phyloP scores from a whole-genome alignment of 2,113 vertebrate genomes.

The Tragelaphus strepsiceros region DNA sequence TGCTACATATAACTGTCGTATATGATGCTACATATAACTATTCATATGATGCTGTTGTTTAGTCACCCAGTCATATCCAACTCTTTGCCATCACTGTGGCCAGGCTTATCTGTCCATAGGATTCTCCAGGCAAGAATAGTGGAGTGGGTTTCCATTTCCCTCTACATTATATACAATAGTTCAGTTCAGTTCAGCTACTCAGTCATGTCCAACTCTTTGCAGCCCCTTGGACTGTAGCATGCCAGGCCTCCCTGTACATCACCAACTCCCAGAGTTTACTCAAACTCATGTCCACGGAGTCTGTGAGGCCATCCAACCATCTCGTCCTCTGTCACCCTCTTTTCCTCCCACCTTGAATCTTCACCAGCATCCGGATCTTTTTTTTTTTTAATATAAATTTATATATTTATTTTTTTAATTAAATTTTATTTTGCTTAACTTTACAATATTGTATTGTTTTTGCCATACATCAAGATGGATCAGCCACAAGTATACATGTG shows the following conservation, averaged over 20 bases:
- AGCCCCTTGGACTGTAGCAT: fast-evolving
- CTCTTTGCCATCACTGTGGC: not conserved
- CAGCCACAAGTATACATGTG: too few relatives aligned
- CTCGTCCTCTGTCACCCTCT: not conserved
- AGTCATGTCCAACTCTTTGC: not conserved
- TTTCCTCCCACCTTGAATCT: not conserved
- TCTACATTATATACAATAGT: not conserved
- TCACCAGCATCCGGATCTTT: not conserved
- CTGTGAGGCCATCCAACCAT: not conserved
- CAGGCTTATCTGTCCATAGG: not conserved
- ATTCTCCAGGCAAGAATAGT: not conserved
- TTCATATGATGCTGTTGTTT: not conserved
- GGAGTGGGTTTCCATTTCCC: not conserved
- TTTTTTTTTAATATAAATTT: not conserved
- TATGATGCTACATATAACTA: not conserved
- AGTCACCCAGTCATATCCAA: not conserved
- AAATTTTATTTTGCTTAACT: too few relatives aligned
- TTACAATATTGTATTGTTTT: too few relatives aligned
- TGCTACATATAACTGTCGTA: not conserved
- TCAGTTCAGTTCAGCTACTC: not conserved
- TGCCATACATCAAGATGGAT: too few relatives aligned
- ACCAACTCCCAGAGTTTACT: not conserved
- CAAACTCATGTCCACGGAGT: not conserved
- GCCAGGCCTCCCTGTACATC: not conserved
- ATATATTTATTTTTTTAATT: too few relatives aligned